Conservation (phyloP, 2,888 invertebrate genomes). For the Muschampia staudingeri region DNA sequence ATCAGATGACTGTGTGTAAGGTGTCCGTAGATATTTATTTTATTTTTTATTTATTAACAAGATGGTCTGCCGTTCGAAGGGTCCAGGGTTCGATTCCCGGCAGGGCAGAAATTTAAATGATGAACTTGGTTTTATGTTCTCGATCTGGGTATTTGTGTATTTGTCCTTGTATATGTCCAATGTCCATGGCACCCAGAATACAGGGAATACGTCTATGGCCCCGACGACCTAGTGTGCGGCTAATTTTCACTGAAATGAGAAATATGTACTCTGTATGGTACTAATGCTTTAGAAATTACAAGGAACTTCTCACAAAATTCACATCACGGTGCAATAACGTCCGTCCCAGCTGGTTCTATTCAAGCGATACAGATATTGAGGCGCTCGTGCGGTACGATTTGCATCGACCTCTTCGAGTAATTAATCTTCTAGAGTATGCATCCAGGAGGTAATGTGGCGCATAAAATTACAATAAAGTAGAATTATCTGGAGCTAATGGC, state of each 20-base stretch:
- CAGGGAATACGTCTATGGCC: too few relatives aligned
- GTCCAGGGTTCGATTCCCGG: too few relatives aligned
- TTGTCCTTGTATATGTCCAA: too few relatives aligned
- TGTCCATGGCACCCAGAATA: too few relatives aligned
- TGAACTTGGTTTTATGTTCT: too few relatives aligned
- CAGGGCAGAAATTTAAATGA: too few relatives aligned
- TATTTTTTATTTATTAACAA: too few relatives aligned
- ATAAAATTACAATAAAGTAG: slow-evolving; percentile 86
- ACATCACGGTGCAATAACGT: background rate
- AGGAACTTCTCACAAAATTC: background rate
- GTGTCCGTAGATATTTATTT: too few relatives aligned
- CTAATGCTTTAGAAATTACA: background rate
- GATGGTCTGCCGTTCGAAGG: too few relatives aligned
- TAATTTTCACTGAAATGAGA: background rate
- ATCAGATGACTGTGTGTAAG: too few relatives aligned
- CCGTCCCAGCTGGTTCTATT: background rate
- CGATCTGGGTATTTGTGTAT: too few relatives aligned
- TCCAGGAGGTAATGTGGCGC: slow-evolving; percentile 78
- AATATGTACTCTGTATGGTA: background rate
- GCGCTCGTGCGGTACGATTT: slow-evolving; percentile 31
- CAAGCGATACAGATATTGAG: slow-evolving; percentile 6
- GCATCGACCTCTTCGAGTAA: slow-evolving; percentile 54
- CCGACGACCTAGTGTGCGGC: too few relatives aligned
- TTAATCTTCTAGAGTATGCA: slow-evolving; percentile 67
- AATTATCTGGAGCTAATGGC: slow-evolving; percentile 81